Evolutionary conservation across 2,888 invertebrate species (phyloP).

Genomic region (Lobophora halterata): DNA sequence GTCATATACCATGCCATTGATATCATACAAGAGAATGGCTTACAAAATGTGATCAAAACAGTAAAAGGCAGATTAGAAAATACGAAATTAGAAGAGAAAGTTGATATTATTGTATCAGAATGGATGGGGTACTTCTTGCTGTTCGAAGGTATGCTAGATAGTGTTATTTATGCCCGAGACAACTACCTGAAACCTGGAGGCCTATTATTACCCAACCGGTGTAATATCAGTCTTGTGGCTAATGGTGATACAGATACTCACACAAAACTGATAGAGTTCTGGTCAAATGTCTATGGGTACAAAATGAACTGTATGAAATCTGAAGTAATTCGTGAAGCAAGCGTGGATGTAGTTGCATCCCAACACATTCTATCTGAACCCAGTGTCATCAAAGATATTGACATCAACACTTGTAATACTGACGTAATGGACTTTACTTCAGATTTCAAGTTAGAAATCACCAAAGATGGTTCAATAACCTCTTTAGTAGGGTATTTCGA

Average conservation of each 20-base stretch:
- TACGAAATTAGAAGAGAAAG: conserved; percentile 87
- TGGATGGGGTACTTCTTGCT: conserved; percentile 99
- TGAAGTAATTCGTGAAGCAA: conserved; percentile 89
- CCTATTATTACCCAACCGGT: conserved; percentile 90
- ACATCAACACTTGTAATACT: conserved; percentile 87
- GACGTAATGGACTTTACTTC: conserved; percentile 87
- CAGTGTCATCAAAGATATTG: conserved; percentile 84
- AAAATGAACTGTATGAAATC: conserved; percentile 95
- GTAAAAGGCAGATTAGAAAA: conserved; percentile 94
- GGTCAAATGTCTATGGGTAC: conserved; percentile 96
- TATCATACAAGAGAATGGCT: conserved; percentile 92
- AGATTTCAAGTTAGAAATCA: conserved; percentile 84
- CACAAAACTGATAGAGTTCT: conserved; percentile 88
- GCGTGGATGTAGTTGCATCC: conserved; percentile 72
- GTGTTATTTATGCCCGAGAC: conserved; percentile 93
- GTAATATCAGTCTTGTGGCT: conserved; percentile 90
- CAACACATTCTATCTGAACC: conserved; percentile 85
- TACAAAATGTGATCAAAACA: conserved; percentile 86
- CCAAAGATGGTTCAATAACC: conserved; percentile 85
- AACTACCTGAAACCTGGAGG: conserved; percentile 89
- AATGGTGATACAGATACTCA: conserved; percentile 88
- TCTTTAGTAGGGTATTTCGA: conserved; percentile 96
- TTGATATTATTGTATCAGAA: conserved; percentile 96
- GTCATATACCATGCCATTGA: conserved; percentile 97
- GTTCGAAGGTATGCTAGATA: conserved; percentile 98